Evolutionary conservation across 2,888 invertebrate genomes (phyloP).

Genomic region (Adineta ricciae): DNA sequence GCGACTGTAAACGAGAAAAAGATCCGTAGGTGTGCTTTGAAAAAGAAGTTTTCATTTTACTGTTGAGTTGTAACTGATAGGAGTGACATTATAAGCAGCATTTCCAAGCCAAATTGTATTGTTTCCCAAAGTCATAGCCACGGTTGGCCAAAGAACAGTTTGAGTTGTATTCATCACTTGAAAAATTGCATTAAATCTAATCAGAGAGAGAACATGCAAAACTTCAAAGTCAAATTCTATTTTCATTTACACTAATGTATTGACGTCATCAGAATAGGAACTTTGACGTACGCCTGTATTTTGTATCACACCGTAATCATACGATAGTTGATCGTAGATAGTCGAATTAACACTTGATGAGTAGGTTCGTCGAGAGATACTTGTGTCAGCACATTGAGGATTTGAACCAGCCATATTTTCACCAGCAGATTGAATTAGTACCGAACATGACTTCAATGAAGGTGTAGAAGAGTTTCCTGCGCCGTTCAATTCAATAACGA

Average conservation of each 20-base stretch:
- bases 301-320: neutral
- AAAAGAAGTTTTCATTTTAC: neutral
- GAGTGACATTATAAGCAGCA: constrained; percentile 34
- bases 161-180: constrained; percentile 29
- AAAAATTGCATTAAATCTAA: constrained; percentile 25
- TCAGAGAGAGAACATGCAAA: neutral
- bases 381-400: neutral
- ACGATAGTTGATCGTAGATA: neutral
- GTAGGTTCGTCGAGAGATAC: neutral
- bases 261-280: neutral
- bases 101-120: constrained; percentile 36
- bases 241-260: neutral
- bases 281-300: neutral
- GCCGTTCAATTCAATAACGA: constrained; percentile 20
- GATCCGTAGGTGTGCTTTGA: neutral
- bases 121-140: constrained; percentile 33
- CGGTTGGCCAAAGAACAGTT: constrained; percentile 32
- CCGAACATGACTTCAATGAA: constrained; percentile 15
- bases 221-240: neutral
- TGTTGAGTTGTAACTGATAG: neutral
- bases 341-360: neutral
- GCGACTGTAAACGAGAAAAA: constrained; percentile 8
- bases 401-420: constrained; percentile 30
- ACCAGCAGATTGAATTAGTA: constrained; percentile 24
- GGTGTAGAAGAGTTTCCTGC: neutral